phyloP scores from a whole-genome alignment of 2,113 vertebrate species.

The Otus sunia region DNA sequence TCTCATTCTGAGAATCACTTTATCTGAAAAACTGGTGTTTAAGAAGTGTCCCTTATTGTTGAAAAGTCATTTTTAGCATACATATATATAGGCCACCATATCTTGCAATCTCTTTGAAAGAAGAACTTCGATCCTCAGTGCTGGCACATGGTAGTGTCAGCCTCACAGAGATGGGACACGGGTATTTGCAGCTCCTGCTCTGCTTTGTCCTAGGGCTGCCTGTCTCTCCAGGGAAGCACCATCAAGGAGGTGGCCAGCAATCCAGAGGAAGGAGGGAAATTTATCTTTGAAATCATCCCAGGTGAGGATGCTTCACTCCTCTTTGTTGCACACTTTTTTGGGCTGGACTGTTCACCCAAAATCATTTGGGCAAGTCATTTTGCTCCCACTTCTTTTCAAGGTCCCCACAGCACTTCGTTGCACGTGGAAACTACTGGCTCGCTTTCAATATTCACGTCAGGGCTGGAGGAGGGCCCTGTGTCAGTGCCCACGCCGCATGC shows the following conservation, averaged over 20 bases:
- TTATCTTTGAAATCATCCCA: constrained; percentile 91
- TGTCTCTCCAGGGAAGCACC: constrained; percentile 83
- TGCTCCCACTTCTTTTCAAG: background rate
- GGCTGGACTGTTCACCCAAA: background rate
- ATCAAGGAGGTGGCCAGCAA: constrained; percentile 83
- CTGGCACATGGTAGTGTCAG: too few relatives aligned
- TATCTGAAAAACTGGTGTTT: background rate
- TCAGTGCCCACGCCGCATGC: background rate
- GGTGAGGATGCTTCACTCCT: constrained; percentile 70
- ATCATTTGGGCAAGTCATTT: too few relatives aligned
- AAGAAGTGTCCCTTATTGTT: background rate
- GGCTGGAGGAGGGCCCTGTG: background rate
- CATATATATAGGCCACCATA: background rate
- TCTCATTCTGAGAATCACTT: background rate
- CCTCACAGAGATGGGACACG: fast-evolving
- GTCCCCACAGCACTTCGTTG: fast-evolving
- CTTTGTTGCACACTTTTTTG: fast-evolving
- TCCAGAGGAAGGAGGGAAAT: constrained; percentile 87
- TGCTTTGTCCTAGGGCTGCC: constrained; percentile 78
- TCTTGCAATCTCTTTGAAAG: background rate
- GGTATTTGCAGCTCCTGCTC: background rate
- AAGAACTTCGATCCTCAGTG: background rate
- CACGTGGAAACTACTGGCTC: fast-evolving
- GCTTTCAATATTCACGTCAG: fast-evolving
- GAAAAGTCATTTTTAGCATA: background rate